These are phyloP conservation scores for Knipowitschia caucasica DNA, from an alignment of 2,797 vertebrate genomes.

Conservation along the genomic window DNA sequence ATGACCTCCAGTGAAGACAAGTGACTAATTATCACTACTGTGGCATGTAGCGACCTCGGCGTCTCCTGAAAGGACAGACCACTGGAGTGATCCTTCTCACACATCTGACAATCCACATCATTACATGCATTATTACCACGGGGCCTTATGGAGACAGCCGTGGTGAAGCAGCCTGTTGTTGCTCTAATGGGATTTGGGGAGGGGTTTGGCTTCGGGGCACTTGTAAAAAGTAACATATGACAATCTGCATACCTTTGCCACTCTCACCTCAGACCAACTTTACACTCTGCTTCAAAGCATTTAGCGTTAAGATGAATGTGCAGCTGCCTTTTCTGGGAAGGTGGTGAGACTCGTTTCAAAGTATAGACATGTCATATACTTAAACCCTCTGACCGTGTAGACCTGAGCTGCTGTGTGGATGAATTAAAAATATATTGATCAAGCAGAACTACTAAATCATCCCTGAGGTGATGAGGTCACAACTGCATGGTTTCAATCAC, in stretches of 20 bases:
- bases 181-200: conserved; percentile 43
- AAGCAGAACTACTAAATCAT: conserved; percentile 31
- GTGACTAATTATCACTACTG: conserved; percentile 56
- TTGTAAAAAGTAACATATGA: conserved; percentile 28
- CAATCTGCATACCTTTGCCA: conserved; percentile 38
- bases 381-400: not conserved
- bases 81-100: conserved; percentile 43
- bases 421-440: conserved; percentile 53
- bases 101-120: conserved; percentile 54
- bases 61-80: conserved; percentile 16
- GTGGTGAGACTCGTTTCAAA: conserved; percentile 2
- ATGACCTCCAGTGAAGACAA: conserved; percentile 16
- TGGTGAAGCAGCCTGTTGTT: conserved; percentile 37
- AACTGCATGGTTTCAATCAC: conserved; percentile 43
- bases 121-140: conserved; percentile 46
- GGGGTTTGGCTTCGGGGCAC: conserved; percentile 28
- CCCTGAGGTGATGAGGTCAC: conserved; percentile 44
- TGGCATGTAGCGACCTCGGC: conserved; percentile 43
- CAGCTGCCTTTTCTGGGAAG: conserved; percentile 5
- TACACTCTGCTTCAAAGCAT: conserved; percentile 1
- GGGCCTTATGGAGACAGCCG: conserved; percentile 25
- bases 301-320: not conserved
- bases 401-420: conserved; percentile 23
- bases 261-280: conserved; percentile 16
- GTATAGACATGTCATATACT: conserved; percentile 8